A percentile compares a stretch with the other conserved stretches of the same genome.
These are phyloP conservation scores for Sympetrum striolatum DNA, from an alignment of 2,888 invertebrate genomes.

Conservation along the genomic window DNA sequence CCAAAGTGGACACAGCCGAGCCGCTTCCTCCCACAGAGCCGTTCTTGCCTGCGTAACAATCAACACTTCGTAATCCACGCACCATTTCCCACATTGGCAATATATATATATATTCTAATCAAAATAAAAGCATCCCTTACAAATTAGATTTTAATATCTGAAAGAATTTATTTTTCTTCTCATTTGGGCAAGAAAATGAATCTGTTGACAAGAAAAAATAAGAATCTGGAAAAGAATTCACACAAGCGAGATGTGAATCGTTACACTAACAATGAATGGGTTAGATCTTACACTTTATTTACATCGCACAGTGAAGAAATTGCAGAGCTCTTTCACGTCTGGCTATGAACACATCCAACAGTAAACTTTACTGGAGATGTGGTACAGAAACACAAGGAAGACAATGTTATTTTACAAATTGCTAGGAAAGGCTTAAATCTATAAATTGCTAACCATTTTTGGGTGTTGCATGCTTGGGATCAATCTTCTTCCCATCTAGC, in stretches of 20 bases:
- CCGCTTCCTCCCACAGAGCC: conserved; percentile 9
- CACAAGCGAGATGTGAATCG: no score
- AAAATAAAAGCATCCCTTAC: not conserved
- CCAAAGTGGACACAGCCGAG: conserved; percentile 62
- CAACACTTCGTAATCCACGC: not conserved
- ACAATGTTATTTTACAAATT: not conserved
- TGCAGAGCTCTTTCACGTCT: no score
- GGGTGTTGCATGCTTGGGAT: conserved; percentile 92
- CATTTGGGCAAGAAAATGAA: not conserved
- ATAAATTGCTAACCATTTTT: conserved; percentile 62
- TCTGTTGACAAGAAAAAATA: not conserved
- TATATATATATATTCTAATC: not conserved
- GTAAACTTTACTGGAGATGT: no score
- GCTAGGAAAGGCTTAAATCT: not conserved
- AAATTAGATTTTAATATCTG: not conserved
- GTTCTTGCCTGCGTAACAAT: conserved; percentile 27
- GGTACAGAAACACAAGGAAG: no score
- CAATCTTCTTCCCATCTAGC: conserved; percentile 91
- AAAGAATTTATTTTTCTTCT: no score
- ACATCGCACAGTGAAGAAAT: no score
- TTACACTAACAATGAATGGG: no score
- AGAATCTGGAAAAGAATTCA: not conserved
- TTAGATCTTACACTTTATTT: no score
- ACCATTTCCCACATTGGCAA: not conserved
- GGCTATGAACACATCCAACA: no score